phyloP scores from a whole-genome alignment of 2,888 invertebrate species.

The Drepanosiphum platanoidis region DNA sequence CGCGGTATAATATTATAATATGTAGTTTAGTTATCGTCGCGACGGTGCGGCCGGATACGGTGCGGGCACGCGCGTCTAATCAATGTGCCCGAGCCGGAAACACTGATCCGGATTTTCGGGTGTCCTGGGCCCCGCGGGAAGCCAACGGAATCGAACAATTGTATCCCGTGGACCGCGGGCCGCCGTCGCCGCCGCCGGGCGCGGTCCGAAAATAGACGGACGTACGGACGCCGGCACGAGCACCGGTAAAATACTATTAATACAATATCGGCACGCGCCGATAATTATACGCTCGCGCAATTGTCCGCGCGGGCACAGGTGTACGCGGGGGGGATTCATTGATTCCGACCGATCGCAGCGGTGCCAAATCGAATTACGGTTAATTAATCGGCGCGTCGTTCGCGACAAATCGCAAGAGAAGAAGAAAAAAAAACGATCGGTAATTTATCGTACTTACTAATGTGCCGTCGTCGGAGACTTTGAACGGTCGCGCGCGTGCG shows the following conservation, averaged over 20 bases:
- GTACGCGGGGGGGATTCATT: not conserved
- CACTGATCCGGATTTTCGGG: slow-evolving; percentile 44
- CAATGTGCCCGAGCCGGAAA: slow-evolving; percentile 23
- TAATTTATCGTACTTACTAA: too few relatives aligned
- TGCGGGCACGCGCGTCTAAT: not conserved
- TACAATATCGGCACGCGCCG: not conserved
- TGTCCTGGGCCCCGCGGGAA: not conserved
- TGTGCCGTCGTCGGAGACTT: too few relatives aligned
- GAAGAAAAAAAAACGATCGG: too few relatives aligned
- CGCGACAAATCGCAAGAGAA: too few relatives aligned
- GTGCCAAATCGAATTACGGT: not conserved
- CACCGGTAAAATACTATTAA: slow-evolving; percentile 54
- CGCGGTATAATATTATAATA: not conserved
- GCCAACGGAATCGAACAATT: slow-evolving; percentile 45
- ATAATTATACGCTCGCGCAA: too few relatives aligned
- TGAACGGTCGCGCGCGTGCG: too few relatives aligned
- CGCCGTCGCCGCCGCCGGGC: not conserved
- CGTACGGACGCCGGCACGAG: not conserved
- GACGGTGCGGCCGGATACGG: not conserved
- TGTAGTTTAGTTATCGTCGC: too few relatives aligned
- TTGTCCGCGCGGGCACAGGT: too few relatives aligned
- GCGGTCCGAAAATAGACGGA: slow-evolving; percentile 52
- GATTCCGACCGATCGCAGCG: not conserved
- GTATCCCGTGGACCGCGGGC: slow-evolving; percentile 23
- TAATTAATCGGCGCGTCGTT: too few relatives aligned